Percentiles rank a stretch among this genome's conserved stretches.
phyloP scores from a whole-genome alignment of 2,888 invertebrate genomes.

The Opisthograptis luteolata region DNA sequence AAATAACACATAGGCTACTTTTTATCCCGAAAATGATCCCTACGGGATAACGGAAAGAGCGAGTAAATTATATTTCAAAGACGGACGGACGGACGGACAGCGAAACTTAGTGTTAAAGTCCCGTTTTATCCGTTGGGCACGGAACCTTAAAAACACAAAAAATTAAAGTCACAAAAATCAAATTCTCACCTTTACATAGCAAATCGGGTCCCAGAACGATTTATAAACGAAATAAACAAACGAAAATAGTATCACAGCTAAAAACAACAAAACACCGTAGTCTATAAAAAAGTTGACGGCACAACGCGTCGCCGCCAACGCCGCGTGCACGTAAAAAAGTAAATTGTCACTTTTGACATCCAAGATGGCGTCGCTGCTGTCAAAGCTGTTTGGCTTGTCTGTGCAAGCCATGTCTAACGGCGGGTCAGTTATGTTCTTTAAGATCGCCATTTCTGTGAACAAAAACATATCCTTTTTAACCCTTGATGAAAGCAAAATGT shows the following conservation, averaged over 20 bases:
- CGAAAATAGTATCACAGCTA: slow-evolving; percentile 44
- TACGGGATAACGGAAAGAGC: too few species aligned
- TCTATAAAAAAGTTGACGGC: slow-evolving; percentile 31
- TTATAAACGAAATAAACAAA: slow-evolving; percentile 53
- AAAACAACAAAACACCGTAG: slow-evolving; percentile 39
- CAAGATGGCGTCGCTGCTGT: slow-evolving; percentile 23
- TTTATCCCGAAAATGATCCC: too few species aligned
- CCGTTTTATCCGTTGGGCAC: too few species aligned
- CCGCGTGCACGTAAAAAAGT: slow-evolving; percentile 21
- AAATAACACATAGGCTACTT: too few species aligned
- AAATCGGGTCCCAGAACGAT: slow-evolving; percentile 56
- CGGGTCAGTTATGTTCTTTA: background rate
- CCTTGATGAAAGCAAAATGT: too few species aligned
- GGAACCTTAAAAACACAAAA: background rate
- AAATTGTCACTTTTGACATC: slow-evolving; percentile 37
- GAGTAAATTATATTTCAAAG: too few species aligned
- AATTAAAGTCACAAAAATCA: background rate
- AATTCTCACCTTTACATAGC: slow-evolving; percentile 61
- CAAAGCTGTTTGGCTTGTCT: background rate
- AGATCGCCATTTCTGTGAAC: slow-evolving; percentile 19
- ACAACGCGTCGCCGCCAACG: background rate
- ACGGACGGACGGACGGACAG: too few species aligned
- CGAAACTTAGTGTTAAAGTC: too few species aligned
- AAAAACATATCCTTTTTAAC: background rate
- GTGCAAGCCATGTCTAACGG: background rate